Evolutionary conservation across 2,113 vertebrate species (phyloP).

Genomic region (Brachirus orientalis): DNA sequence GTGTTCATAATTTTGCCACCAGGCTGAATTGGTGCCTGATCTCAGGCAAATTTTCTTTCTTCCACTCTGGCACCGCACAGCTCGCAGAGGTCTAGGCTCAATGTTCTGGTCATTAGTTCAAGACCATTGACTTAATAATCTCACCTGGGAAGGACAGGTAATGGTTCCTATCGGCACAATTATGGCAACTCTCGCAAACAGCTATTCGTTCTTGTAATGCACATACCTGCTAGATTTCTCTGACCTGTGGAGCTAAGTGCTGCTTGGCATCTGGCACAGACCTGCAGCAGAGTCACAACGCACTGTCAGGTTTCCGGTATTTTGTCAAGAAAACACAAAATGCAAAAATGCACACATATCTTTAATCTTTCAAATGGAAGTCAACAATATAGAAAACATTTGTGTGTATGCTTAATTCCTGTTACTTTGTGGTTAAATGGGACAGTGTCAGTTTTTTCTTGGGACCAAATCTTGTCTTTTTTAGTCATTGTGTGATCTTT

Average conservation of each 20-base stretch:
- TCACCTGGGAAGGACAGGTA: conserved; percentile 80
- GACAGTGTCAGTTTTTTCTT: neutral
- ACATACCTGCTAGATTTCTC: conserved; percentile 53
- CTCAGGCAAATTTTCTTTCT: conserved; percentile 32
- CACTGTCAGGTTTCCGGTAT: neutral
- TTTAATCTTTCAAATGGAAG: neutral
- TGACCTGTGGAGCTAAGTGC: conserved; percentile 50
- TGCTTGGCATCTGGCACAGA: conserved; percentile 40
- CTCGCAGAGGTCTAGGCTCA: conserved; percentile 58
- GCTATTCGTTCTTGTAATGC: conserved; percentile 71
- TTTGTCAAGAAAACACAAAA: conserved; percentile 11
- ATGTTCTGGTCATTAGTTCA: conserved; percentile 80
- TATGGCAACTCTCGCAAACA: conserved; percentile 72
- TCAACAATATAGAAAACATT: neutral
- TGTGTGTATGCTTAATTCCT: neutral
- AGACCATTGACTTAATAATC: conserved; percentile 78
- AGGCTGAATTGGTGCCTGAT: conserved; percentile 46
- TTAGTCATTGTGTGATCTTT: too few relatives aligned
- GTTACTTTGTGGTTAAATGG: neutral
- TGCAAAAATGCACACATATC: neutral
- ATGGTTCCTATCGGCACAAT: conserved; percentile 74
- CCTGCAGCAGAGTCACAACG: conserved; percentile 1
- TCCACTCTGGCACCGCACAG: conserved; percentile 49
- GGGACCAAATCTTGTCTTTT: neutral
- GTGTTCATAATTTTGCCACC: conserved; percentile 20